Conservation (phyloP, 2,113 vertebrate species). For the Hemiscyllium ocellatum region DNA sequence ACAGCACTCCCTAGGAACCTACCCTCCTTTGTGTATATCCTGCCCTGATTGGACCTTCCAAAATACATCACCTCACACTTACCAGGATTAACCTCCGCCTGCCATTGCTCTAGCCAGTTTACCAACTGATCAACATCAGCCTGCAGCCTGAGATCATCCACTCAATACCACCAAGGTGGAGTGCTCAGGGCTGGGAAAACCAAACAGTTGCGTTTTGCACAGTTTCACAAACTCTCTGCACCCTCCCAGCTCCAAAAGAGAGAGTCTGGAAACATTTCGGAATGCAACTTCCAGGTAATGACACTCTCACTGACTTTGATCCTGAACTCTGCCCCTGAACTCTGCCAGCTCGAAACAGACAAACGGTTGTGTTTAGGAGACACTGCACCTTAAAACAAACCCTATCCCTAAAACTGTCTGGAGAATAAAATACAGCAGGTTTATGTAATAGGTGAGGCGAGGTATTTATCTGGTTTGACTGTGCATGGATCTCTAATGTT, state of each 20-base stretch:
- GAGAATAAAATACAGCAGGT: neutral
- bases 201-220: neutral
- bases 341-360: neutral
- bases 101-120: too few relatives aligned
- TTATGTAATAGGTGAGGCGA: slow-evolving; percentile 3
- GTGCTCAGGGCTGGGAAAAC: neutral
- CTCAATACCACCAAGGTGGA: neutral
- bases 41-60: too few relatives aligned
- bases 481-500: neutral
- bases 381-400: neutral
- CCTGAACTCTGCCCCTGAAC: neutral
- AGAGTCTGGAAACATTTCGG: neutral
- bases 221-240: neutral
- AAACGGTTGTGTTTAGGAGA: neutral
- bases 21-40: too few relatives aligned
- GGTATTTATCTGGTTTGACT: neutral
- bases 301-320: neutral
- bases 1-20: too few relatives aligned
- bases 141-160: neutral
- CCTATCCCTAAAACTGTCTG: neutral
- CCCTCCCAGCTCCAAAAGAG: neutral
- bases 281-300: neutral
- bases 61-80: too few relatives aligned
- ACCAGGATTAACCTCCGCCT: too few relatives aligned
- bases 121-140: too few relatives aligned